Evolutionary conservation across 2,888 invertebrate species (phyloP), one percentile per base, ranked within the genome.

Genomic region (Catocala nupta): DNA sequence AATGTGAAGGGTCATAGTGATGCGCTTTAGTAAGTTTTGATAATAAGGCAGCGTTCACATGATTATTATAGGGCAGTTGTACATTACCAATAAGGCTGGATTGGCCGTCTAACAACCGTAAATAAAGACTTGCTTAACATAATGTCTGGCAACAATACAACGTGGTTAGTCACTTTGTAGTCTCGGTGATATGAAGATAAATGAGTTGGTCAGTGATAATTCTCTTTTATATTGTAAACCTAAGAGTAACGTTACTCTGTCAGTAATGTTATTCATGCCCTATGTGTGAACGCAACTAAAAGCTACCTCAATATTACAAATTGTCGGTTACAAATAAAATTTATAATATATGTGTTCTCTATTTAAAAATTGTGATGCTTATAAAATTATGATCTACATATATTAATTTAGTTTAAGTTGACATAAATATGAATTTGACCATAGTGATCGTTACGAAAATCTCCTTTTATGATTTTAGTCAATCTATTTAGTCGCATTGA

Each of bases 1-100:
- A 77, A 25, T 88, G 88, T 66, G 89, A 89, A 64, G 84, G 81
- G 3, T 77, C 84, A 6, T 87, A 86, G 80, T 74, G 68, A 58
- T 69, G 63, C n/a, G 51, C 12, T 36, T 42, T 57, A 52, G 36
- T 33, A 55, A 16, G 49, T 5, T 34, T 49, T 34, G 0, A 48
- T 49, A 5, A 49, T 16, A 16, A 8, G 16, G 16, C n/a, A n/a
- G 10, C 43, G n/a, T 43, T 43, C 10, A 43, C 11, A 43, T 4
- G 11, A 43, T 0, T 0, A 43, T 0, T 0, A 11, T n/a, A 43
- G 5, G 43, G 36, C 36, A 4, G 5, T 0, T 25, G 2, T 43
- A 43, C 43, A 43, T 43, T 43, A 43, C 11, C 36, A 9, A 39
- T 7, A 39, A 7, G 9, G 9, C 36, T 39, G 2, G 1, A 9